Percentiles rank a stretch among this genome's conserved stretches.
Evolutionary conservation across 2,113 vertebrate species (phyloP).

Genomic region (Gallinago undulata): DNA sequence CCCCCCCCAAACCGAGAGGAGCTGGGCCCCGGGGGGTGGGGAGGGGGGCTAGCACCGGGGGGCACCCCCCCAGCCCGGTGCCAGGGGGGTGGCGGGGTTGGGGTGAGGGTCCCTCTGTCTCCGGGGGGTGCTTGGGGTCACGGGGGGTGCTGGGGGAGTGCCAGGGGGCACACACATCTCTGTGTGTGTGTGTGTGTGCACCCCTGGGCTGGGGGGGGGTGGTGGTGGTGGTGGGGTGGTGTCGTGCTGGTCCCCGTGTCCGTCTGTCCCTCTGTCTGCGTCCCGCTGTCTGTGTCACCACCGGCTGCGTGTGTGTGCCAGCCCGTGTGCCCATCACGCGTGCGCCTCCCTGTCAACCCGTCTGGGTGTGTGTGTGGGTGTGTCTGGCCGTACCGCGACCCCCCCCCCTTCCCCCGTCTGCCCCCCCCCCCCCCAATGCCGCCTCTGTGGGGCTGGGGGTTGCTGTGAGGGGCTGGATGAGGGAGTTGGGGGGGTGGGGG

Average conservation of each 20-base stretch:
- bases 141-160: neutral
- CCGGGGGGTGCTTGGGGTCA: neutral
- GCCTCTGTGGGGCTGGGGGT: neutral
- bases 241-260: neutral
- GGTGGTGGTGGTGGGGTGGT: too few relatives aligned
- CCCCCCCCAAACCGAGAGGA: neutral
- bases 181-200: neutral
- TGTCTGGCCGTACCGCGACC: neutral
- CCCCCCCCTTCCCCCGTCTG: too few relatives aligned
- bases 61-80: neutral
- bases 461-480: neutral
- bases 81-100: neutral
- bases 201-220: neutral
- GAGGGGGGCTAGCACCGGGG: too few relatives aligned
- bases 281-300: neutral
- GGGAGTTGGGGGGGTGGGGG: neutral
- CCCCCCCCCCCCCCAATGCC: rapidly evolving
- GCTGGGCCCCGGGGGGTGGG: neutral
- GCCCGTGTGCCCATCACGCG: neutral
- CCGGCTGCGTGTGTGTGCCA: neutral
- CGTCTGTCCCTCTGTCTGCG: neutral
- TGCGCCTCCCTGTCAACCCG: neutral
- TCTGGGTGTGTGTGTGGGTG: neutral
- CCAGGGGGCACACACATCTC: neutral
- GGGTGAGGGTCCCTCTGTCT: neutral